Evolutionary conservation across 1,140 invertebrate species (phyloP), one percentile per base, ranked within the genome.

Genomic region (Planococcus citri): DNA sequence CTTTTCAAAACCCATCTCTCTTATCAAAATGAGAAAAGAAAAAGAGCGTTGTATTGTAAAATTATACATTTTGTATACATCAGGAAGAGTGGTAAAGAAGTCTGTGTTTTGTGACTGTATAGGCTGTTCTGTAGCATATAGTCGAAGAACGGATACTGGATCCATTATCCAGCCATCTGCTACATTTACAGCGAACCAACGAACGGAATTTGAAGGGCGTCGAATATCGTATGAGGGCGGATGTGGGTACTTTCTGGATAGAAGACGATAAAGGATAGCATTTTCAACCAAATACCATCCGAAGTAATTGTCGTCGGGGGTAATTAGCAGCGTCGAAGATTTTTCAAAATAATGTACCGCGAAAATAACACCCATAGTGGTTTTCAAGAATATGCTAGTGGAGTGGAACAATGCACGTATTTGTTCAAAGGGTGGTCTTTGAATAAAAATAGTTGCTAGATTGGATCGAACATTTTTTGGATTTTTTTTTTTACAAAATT

Each of bases 181-280:
- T 51, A 51, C 41, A 51, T 51, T 51, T 51, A 51, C 41, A 20
- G 2, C n/a, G 41, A 51, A 51, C 41, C 41, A 20, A 6, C n/a
- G 41, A 51, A 51, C 41, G 41, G 41, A 51, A 51, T 51, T 51
- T 51, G 41, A 51, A 51, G 41, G 41, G 41, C 41, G 41, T 51
- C 41, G n/a, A 51, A 51, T 51, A 51, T 51, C 41, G 41, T 3
- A 51, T 51, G 41, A 51, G 41, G 41, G 41, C 41, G 41, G 41
- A 51, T 51, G 41, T 51, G 41, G 41, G 41, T 51, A 51, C 41
- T 51, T 51, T 51, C 41, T 51, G 41, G 41, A 51, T 51, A 51
- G 2, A 6, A 4, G 10, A 17, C 41, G 41, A 51, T 51, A 6
- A 51, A 51, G 41, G 41, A 51, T 51, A 37, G n/a, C 2, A 51